Conservation (phyloP, 2,888 invertebrate genomes). For the Tetragonula carbonaria region DNA sequence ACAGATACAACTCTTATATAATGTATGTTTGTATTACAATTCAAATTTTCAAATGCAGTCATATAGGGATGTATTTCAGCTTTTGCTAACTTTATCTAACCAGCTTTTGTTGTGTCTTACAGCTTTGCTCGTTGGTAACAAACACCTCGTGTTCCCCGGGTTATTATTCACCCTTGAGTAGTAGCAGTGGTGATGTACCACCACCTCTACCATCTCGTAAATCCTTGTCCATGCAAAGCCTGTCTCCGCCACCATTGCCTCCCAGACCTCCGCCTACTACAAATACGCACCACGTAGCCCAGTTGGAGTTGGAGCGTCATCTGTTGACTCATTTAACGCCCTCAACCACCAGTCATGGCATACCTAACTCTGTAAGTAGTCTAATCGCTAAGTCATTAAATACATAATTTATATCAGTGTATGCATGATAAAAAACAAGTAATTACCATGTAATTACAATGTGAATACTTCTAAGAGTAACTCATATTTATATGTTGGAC, state of each 20-base stretch:
- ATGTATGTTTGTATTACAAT: constrained; percentile 35
- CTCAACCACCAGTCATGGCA: constrained; percentile 82
- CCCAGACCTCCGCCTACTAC: constrained; percentile 85
- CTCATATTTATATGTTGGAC: constrained; percentile 21
- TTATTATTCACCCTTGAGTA: constrained; percentile 80
- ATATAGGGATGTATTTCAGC: constrained; percentile 67
- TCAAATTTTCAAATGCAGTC: constrained; percentile 48
- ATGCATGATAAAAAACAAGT: constrained; percentile 49
- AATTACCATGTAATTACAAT: constrained; percentile 17
- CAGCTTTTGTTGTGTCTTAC: constrained; percentile 83
- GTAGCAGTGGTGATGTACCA: constrained; percentile 81
- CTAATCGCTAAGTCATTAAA: constrained; percentile 75
- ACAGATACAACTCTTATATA: constrained; percentile 31
- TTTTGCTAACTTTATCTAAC: constrained; percentile 77
- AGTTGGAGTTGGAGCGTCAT: constrained; percentile 82
- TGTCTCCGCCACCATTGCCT: constrained; percentile 86
- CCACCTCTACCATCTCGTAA: constrained; percentile 84
- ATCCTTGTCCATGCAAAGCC: constrained; percentile 82
- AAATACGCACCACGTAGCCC: constrained; percentile 82
- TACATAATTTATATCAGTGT: constrained; percentile 45
- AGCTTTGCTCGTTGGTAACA: constrained; percentile 84
- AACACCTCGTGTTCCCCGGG: constrained; percentile 81
- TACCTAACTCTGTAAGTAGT: constrained; percentile 84
- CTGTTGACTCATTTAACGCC: constrained; percentile 83
- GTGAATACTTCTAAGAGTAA: constrained; percentile 30